Evolutionary conservation across 2,888 invertebrate species (phyloP), one percentile per base, ranked within the genome.

Genomic region (Gonocerus acuteangulatus): DNA sequence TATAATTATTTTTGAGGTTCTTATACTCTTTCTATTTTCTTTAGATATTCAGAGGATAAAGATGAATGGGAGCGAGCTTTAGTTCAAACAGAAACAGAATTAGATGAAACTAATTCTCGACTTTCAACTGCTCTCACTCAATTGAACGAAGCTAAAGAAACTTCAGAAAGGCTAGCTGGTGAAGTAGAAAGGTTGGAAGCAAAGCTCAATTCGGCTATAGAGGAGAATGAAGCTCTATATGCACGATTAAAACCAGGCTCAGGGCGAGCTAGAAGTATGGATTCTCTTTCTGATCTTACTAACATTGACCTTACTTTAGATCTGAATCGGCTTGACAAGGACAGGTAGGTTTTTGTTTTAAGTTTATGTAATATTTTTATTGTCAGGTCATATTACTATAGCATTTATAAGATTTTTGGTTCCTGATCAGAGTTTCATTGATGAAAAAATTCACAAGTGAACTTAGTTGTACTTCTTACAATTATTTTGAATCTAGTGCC

Each of bases 201-300:
- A 36, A 56, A 72, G 16, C 66, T 74, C 51, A 69, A 71, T 19
- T 68, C 70, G 21, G 72, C 86, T 62, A 84, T 85, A 42, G 85
- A 87, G 70, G 89, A 89, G 73, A 89, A 88, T 71, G 88, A 89
- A 69, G 76, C 77, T 16, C 76, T 90, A 19, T 88, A 85, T 69
- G 48, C 34, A 77, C 79, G 69, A 80, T 80, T 68, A 80, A 81
- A 65, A 79, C 82, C 65, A 80, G 82, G 70, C 3, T 61, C 63
- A 57, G 44, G 27, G 7, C 80, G 81, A 64, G 79, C 82, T 63
- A 80, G 82, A 70, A 86, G 86, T 67, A 81, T 87, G 66, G 87
- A 88, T 68, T 89, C 90, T 2, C 76, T 91, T 7, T 85, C 86
- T 68, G 89, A 91, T 72, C 79, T 91, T 36, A 87, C 87, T 6